These are phyloP conservation scores for Pipistrellus nathusii DNA, from an alignment of 2,797 vertebrate species.

Conservation along the genomic window DNA sequence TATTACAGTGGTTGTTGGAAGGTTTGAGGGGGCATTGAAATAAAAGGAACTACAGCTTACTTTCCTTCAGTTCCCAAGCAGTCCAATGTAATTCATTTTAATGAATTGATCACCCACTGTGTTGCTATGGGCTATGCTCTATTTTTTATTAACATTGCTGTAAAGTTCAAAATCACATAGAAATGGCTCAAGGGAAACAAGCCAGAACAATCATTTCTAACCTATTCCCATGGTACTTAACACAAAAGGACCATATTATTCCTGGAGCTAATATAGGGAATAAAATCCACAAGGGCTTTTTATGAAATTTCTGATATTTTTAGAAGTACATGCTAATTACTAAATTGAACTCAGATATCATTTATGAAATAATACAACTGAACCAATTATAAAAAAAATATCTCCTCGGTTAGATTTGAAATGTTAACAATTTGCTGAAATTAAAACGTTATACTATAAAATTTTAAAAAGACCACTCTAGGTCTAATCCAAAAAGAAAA, in stretches of 20 bases:
- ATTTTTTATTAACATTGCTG: constrained; percentile 39
- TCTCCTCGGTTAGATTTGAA: neutral
- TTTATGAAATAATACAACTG: neutral
- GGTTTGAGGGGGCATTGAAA: constrained; percentile 27
- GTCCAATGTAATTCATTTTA: constrained; percentile 67
- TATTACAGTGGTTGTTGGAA: neutral
- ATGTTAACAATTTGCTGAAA: constrained; percentile 49
- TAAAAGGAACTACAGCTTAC: neutral
- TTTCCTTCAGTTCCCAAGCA: constrained; percentile 5
- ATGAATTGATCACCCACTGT: constrained; percentile 47
- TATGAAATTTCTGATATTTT: constrained; percentile 8
- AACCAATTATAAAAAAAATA: neutral
- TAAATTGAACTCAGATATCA: constrained; percentile 40
- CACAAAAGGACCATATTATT: neutral
- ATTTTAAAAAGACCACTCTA: constrained; percentile 23
- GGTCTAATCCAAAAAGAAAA: constrained; percentile 13
- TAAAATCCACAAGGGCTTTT: neutral
- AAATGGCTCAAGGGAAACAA: constrained; percentile 50
- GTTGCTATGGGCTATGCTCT: constrained; percentile 47
- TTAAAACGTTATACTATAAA: neutral
- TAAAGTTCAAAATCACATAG: constrained; percentile 44
- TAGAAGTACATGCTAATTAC: constrained; percentile 32
- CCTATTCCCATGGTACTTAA: neutral
- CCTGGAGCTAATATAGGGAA: neutral
- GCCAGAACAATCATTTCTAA: constrained; percentile 9